Conservation (phyloP, 2,888 invertebrate genomes). For the Chesias legatella region DNA sequence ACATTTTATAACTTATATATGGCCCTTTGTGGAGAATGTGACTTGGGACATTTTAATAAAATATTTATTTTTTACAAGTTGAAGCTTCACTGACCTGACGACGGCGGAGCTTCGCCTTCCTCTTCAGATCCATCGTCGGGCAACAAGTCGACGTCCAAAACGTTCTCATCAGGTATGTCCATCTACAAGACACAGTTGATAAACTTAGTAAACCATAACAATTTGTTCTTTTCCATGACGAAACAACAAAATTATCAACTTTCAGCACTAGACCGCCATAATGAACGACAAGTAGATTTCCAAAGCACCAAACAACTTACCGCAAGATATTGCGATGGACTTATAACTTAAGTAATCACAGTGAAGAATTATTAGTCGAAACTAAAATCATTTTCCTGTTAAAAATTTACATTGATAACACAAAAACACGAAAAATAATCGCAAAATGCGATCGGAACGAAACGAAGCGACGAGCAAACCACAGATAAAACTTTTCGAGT, state of each 20-base stretch:
- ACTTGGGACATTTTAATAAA: too few species aligned
- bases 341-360: slow-evolving; percentile 51
- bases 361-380: slow-evolving; percentile 46
- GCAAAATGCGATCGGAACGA: slow-evolving; percentile 62
- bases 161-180: slow-evolving; percentile 74
- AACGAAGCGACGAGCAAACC: slow-evolving; percentile 43
- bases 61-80: background rate
- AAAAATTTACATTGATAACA: slow-evolving; percentile 51
- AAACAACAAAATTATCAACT: slow-evolving; percentile 47
- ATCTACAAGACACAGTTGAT: slow-evolving; percentile 53
- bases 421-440: slow-evolving; percentile 57
- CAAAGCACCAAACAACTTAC: slow-evolving; percentile 59
- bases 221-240: slow-evolving; percentile 17
- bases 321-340: slow-evolving; percentile 72
- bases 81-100: slow-evolving; percentile 71
- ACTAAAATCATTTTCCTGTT: slow-evolving; percentile 58
- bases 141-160: slow-evolving; percentile 85
- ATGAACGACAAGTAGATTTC: slow-evolving; percentile 68
- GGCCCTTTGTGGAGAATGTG: too few species aligned
- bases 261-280: slow-evolving; percentile 69
- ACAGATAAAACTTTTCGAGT: slow-evolving; percentile 1
- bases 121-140: slow-evolving; percentile 88
- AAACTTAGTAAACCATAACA: background rate
- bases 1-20: too few species aligned
- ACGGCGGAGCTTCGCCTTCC: slow-evolving; percentile 84